Evolutionary conservation across 2,797 vertebrate genomes (phyloP), one percentile per base, ranked within the genome.

Genomic region (Danionella dracula): DNA sequence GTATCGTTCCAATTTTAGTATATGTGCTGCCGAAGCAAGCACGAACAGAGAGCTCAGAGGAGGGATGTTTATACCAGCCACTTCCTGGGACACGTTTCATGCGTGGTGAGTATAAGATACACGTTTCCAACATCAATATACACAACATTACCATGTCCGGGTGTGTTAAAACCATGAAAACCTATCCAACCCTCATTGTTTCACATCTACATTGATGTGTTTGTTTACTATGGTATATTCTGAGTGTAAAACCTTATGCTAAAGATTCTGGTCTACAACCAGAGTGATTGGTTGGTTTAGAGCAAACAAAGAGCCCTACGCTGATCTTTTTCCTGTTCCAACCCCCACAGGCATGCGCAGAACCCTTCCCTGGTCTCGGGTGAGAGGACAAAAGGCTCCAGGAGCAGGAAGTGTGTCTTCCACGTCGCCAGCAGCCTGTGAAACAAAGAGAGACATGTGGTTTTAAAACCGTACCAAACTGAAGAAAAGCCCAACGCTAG

Each of bases 1-100:
- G 59, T 70, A 64, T 70, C 68, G 37, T 35, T 70, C 60, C 68
- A 70, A 70, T 70, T 70, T 70, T 70, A 64, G 41, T 70, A 64
- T 49, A 64, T 64, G 68, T 70, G 59, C 60, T 57, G 60, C 66
- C 57, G 60, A 42, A 64, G 60, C 60, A 16, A 53, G 60, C 60
- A 63, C 48, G 6, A 41, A 63, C n/a, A 4, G 5, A 10, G 8
- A 12, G 60, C 0, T 0, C 0, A 0, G 35, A 20, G 0, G 1
- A 20, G 1, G 2, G 7, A 2, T 1, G 12, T 16, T 5, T 16
- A 53, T 64, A 17, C 3, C 49, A 2, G 0, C 0, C 8, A 44
- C 38, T 1, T 1, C n/a, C 7, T 21, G 19, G 12, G 8, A 17
- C 10, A 4, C 11, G 0, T 10, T 0, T 2, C 17, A 23, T 1